These are phyloP conservation scores for Zelleria hepariella DNA, from an alignment of 2,888 invertebrate genomes.

Conservation along the genomic window DNA sequence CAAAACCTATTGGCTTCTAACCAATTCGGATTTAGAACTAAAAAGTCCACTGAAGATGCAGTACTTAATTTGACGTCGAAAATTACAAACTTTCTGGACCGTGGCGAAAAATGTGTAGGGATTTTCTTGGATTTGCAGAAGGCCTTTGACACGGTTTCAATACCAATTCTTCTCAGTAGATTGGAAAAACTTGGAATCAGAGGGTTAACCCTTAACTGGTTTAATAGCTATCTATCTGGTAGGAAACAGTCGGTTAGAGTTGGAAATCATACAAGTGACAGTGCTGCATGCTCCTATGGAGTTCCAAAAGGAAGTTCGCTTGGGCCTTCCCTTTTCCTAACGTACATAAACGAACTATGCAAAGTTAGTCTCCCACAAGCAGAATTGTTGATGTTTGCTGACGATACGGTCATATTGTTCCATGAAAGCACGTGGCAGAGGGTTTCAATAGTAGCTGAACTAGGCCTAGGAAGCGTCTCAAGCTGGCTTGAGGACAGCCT, in stretches of 20 bases:
- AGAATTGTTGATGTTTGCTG: conserved; percentile 5
- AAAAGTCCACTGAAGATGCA: conserved; percentile 6
- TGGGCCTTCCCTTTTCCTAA: conserved; percentile 11
- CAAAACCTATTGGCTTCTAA: background rate
- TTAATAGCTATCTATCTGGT: background rate
- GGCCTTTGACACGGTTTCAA: conserved; percentile 1
- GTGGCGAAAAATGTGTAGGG: background rate
- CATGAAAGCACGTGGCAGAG: conserved; percentile 3
- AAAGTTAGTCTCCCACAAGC: background rate
- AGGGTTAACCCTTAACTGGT: background rate
- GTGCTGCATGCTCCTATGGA: background rate
- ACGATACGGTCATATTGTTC: conserved; percentile 10
- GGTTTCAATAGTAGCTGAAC: background rate
- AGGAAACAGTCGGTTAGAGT: background rate
- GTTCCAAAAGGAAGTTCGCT: conserved; percentile 11
- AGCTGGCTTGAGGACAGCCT: conserved; percentile 2
- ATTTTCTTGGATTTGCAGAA: background rate
- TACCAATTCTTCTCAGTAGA: background rate
- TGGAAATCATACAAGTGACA: background rate
- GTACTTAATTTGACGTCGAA: background rate
- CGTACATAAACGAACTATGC: conserved; percentile 9
- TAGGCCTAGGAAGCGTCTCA: background rate
- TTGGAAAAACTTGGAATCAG: background rate
- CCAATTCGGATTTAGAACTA: conserved; percentile 7
- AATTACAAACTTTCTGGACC: background rate